A percentile compares a stretch with the other conserved stretches of the same genome.
Conservation (phyloP, 2,797 vertebrate genomes). For the Steatocranus sp. region DNA sequence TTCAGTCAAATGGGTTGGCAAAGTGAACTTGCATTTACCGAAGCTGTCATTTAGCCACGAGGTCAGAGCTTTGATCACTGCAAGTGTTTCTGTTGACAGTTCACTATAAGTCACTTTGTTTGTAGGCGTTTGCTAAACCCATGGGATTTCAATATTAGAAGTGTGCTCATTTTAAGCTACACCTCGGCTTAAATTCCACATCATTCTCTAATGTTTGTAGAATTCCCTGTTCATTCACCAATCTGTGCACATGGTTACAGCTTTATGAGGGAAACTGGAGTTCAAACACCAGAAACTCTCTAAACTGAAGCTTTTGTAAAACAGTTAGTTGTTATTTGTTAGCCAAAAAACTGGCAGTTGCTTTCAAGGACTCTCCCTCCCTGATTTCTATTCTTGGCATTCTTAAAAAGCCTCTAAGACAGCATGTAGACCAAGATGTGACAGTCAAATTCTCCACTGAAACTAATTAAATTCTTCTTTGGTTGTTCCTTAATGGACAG, state of each 20-base stretch:
- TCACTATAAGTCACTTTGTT: neutral
- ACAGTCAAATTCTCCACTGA: conserved; percentile 6
- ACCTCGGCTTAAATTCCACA: neutral
- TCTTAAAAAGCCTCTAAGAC: neutral
- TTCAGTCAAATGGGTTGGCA: conserved; percentile 10
- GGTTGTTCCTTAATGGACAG: conserved; percentile 7
- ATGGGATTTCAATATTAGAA: neutral
- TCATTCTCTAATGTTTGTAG: neutral
- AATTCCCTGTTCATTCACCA: neutral
- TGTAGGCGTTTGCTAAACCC: neutral
- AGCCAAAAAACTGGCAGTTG: neutral
- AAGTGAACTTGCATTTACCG: neutral
- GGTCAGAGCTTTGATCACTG: conserved; percentile 4
- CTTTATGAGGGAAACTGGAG: neutral
- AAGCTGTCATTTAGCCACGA: neutral
- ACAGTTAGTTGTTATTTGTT: neutral
- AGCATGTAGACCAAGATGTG: neutral
- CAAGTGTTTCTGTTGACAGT: neutral
- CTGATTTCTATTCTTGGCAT: neutral
- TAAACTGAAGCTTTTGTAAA: neutral
- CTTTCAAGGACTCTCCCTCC: neutral
- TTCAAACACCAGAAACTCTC: neutral
- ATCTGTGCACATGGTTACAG: neutral
- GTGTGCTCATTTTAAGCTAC: neutral
- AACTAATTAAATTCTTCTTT: conserved; percentile 32